Conservation (phyloP, 2,113 vertebrate genomes). For the Anhinga anhinga region DNA sequence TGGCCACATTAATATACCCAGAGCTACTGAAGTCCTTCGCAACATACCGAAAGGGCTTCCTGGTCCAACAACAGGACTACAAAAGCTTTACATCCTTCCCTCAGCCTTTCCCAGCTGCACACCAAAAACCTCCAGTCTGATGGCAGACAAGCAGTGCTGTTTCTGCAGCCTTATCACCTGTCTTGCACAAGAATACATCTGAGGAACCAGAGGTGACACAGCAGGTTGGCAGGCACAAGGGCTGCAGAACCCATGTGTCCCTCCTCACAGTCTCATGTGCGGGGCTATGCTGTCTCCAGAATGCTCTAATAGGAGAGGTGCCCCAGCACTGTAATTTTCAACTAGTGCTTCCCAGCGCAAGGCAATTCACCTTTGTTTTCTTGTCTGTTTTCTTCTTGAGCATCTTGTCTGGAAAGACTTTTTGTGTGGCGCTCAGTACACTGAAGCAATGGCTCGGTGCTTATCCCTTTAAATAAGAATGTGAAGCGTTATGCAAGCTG, state of each 20-base stretch:
- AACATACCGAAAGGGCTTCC: neutral
- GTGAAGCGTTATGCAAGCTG: neutral
- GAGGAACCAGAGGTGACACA: neutral
- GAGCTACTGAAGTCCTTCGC: neutral
- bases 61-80: neutral
- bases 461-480: neutral
- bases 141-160: neutral
- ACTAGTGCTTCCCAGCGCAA: neutral
- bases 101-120: neutral
- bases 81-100: neutral
- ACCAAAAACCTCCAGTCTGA: neutral
- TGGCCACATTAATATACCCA: neutral
- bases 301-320: neutral
- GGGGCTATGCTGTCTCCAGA: neutral
- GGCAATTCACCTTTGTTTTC: neutral
- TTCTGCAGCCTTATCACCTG: neutral
- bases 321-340: neutral
- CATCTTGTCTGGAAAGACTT: neutral
- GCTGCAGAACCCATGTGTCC: accelerated
- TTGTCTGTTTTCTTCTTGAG: neutral
- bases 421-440: neutral
- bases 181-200: neutral
- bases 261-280: neutral
- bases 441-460: neutral
- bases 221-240: neutral